Evolutionary conservation across 2,113 vertebrate genomes (phyloP).

Genomic region (Epinephelus fuscoguttatus): DNA sequence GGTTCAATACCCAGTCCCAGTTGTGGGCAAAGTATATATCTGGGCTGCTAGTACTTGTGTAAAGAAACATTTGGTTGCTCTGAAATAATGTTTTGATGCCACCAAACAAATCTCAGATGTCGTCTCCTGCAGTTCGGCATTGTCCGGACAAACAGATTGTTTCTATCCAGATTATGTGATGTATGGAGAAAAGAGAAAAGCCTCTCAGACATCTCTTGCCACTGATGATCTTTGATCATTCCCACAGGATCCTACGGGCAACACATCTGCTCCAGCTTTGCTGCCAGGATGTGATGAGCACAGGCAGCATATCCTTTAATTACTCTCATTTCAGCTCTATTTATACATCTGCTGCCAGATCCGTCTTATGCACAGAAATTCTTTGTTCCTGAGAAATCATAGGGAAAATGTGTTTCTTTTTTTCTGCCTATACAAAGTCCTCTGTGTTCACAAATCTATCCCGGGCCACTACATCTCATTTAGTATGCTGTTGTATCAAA

Average conservation of each 20-base stretch:
- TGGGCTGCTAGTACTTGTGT: not conserved
- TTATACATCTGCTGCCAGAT: constrained; percentile 69
- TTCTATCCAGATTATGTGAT: constrained; percentile 31
- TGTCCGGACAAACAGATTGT: constrained; percentile 33
- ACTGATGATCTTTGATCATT: constrained; percentile 75
- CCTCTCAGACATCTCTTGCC: constrained; percentile 59
- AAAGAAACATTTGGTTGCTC: not conserved
- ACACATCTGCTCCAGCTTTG: constrained; percentile 78
- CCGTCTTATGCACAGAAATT: constrained; percentile 44
- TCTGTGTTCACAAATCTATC: constrained; percentile 67
- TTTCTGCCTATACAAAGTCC: constrained; percentile 46
- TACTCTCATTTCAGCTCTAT: constrained; percentile 70
- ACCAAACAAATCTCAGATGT: constrained; percentile 18
- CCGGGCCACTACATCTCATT: constrained; percentile 70
- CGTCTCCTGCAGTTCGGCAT: not conserved
- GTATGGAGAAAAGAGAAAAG: constrained; percentile 41
- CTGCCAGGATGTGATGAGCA: constrained; percentile 71
- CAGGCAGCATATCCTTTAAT: constrained; percentile 76
- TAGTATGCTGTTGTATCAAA: constrained; percentile 76
- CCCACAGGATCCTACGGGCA: constrained; percentile 69
- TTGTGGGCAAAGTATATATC: not conserved
- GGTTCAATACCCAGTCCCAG: not conserved
- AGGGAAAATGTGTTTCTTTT: constrained; percentile 31
- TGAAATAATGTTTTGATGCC: not conserved
- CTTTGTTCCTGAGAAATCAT: constrained; percentile 65